Percentiles rank a stretch among this genome's conserved stretches.
phyloP scores from a whole-genome alignment of 2,113 vertebrate genomes.

The Tachysurus vachellii region DNA sequence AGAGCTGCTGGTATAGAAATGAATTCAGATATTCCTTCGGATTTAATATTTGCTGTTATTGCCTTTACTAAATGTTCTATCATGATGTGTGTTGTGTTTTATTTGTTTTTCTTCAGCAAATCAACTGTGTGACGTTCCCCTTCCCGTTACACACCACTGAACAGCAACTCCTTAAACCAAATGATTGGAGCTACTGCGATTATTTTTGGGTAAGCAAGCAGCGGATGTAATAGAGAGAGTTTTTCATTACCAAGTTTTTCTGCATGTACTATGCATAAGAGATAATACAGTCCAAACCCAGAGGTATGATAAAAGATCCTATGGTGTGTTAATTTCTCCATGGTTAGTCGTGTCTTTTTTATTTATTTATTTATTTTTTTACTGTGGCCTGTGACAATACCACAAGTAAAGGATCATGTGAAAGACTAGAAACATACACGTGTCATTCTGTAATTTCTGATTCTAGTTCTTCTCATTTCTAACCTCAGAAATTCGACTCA shows the following conservation, averaged over 20 bases:
- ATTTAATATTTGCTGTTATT: background rate
- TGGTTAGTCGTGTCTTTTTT: background rate
- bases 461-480: background rate
- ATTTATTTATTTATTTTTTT: background rate
- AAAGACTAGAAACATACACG: background rate
- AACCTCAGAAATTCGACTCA: background rate
- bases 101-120: conserved; percentile 66
- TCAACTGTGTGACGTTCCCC: conserved; percentile 96
- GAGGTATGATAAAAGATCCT: background rate
- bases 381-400: background rate
- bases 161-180: conserved; percentile 93
- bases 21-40: background rate
- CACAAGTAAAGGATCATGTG: background rate
- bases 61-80: background rate
- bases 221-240: background rate
- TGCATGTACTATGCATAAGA: background rate
- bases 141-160: conserved; percentile 83
- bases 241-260: background rate
- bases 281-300: background rate
- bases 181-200: conserved; percentile 99
- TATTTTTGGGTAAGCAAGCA: conserved; percentile 92
- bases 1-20: background rate
- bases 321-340: background rate
- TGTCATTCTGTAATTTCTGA: background rate
- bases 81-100: background rate